phyloP scores from a whole-genome alignment of 2,888 invertebrate genomes.

The Leptinotarsa peninsularis region DNA sequence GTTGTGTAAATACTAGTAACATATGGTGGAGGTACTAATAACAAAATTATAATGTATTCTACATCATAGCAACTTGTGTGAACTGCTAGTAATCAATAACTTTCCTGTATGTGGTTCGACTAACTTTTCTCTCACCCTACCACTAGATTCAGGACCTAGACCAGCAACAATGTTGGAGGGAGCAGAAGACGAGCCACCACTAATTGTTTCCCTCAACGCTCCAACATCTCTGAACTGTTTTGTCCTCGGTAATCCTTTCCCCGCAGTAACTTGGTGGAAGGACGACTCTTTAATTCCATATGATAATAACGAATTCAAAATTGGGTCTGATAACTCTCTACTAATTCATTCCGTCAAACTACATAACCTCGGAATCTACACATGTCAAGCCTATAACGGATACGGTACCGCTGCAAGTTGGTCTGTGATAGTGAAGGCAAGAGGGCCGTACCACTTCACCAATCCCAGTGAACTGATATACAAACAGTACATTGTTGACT shows the following conservation, averaged over 20 bases:
- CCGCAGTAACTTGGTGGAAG: slow-evolving; percentile 87
- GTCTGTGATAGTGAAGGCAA: slow-evolving; percentile 79
- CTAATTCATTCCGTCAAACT: slow-evolving; percentile 78
- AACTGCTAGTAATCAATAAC: background rate
- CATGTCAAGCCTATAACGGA: slow-evolving; percentile 91
- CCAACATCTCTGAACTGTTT: slow-evolving; percentile 82
- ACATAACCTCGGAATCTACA: slow-evolving; percentile 85
- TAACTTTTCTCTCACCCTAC: slow-evolving; percentile 41
- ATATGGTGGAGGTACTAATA: background rate
- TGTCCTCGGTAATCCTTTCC: slow-evolving; percentile 84
- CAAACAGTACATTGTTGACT: slow-evolving; percentile 71
- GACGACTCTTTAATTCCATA: slow-evolving; percentile 81
- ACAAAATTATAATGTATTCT: background rate
- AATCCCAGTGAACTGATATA: slow-evolving; percentile 71
- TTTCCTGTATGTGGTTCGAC: slow-evolving; percentile 18
- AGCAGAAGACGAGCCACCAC: slow-evolving; percentile 70
- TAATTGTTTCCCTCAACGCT: slow-evolving; percentile 75
- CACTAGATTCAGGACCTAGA: slow-evolving; percentile 64
- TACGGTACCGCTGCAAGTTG: slow-evolving; percentile 78
- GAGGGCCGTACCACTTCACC: slow-evolving; percentile 75
- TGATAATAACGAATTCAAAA: slow-evolving; percentile 76
- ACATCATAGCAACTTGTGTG: background rate
- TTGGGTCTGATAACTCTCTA: slow-evolving; percentile 79
- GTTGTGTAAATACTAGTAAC: background rate
- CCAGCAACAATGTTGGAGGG: slow-evolving; percentile 76